Conservation (phyloP, 2,888 invertebrate species). For the Conomelus anceps region DNA sequence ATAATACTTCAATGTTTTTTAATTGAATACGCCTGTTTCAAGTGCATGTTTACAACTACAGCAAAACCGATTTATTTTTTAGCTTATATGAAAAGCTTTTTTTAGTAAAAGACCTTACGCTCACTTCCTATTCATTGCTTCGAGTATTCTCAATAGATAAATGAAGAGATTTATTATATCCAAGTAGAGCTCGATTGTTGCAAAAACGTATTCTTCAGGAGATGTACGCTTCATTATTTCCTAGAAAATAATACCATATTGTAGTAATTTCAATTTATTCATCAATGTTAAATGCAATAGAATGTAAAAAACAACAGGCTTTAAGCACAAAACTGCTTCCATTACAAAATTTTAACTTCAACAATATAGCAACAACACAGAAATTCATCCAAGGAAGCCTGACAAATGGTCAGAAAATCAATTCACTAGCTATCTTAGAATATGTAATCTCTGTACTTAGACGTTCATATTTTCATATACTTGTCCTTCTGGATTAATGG, state of each 20-base stretch:
- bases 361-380: too few species aligned
- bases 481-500: too few species aligned
- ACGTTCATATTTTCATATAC: too few species aligned
- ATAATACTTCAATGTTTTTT: not conserved
- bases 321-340: too few species aligned
- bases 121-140: constrained; percentile 24
- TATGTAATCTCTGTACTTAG: too few species aligned
- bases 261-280: too few species aligned
- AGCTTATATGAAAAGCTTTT: not conserved
- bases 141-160: constrained; percentile 67
- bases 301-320: too few species aligned
- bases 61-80: not conserved
- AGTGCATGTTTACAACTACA: not conserved
- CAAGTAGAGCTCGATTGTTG: constrained; percentile 78
- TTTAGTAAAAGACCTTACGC: not conserved
- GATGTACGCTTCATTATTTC: constrained; percentile 72
- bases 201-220: constrained; percentile 81
- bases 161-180: constrained; percentile 82
- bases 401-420: too few species aligned
- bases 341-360: too few species aligned
- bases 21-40: not conserved
- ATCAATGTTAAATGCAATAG: too few species aligned
- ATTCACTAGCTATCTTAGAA: too few species aligned
- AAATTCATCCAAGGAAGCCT: too few species aligned
- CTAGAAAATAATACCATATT: constrained; percentile 36